These are phyloP conservation scores for Carterocephalus palaemon DNA, from an alignment of 2,888 invertebrate genomes.

Conservation along the genomic window DNA sequence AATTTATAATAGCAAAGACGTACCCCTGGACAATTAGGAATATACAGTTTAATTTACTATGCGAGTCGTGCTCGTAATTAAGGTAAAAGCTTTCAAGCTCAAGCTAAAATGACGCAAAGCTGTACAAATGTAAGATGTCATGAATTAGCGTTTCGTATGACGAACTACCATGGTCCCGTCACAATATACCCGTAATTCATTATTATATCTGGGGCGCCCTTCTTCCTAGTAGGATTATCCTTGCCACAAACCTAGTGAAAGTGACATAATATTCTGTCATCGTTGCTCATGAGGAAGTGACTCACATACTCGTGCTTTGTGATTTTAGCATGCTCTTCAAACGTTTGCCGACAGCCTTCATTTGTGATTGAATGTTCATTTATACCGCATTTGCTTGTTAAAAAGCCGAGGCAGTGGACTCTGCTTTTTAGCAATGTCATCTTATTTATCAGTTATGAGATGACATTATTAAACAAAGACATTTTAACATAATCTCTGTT, in stretches of 20 bases:
- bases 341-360: conserved; percentile 36
- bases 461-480: too few relatives aligned
- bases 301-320: conserved; percentile 46
- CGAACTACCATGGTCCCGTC: conserved; percentile 28
- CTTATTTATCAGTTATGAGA: too few relatives aligned
- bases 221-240: conserved; percentile 57
- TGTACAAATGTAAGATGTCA: conserved; percentile 29
- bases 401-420: conserved; percentile 29
- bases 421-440: conserved; percentile 8
- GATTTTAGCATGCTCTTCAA: conserved; percentile 47
- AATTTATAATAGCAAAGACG: too few relatives aligned
- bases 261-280: conserved; percentile 50
- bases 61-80: conserved; percentile 40
- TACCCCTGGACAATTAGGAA: too few relatives aligned
- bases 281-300: conserved; percentile 59
- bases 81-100: conserved; percentile 35
- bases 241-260: conserved; percentile 60
- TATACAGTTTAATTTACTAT: conserved; percentile 24
- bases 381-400: not conserved
- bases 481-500: too few relatives aligned
- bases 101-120: conserved; percentile 32
- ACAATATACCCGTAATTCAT: conserved; percentile 53
- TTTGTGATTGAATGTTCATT: conserved; percentile 15
- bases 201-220: conserved; percentile 48
- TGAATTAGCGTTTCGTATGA: conserved; percentile 36